These are phyloP conservation scores for Ifrita kowaldi DNA, from an alignment of 2,113 vertebrate species.

Conservation along the genomic window DNA sequence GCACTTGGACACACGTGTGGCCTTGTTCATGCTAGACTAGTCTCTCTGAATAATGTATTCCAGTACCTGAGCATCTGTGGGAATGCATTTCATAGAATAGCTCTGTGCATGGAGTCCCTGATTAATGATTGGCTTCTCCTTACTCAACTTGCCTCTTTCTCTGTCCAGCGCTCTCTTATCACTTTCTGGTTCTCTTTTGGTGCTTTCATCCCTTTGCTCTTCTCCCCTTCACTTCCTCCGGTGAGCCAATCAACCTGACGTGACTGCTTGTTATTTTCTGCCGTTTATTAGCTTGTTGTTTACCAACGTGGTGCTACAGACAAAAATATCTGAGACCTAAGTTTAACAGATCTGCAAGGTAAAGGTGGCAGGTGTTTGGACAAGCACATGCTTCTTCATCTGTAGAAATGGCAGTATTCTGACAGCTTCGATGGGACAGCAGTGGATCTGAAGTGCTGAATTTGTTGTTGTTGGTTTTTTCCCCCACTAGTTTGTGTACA, in stretches of 20 bases:
- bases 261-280: constrained; percentile 26
- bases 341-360: constrained; percentile 50
- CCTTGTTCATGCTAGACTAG: neutral
- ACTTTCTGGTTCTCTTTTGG: constrained; percentile 20
- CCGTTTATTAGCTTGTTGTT: constrained; percentile 59
- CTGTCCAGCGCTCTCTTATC: neutral
- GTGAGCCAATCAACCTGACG: constrained; percentile 23
- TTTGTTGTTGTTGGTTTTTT: neutral
- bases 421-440: neutral
- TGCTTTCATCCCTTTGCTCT: constrained; percentile 28
- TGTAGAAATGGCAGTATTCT: constrained; percentile 19
- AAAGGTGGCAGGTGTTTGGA: constrained; percentile 33
- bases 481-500: neutral
- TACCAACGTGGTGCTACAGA: constrained; percentile 47
- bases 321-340: constrained; percentile 43
- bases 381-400: constrained; percentile 27
- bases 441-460: neutral
- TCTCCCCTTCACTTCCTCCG: neutral
- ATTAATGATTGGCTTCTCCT: neutral
- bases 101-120: neutral
- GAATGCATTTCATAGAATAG: neutral
- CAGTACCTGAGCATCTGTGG: constrained; percentile 18
- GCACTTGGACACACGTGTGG: neutral
- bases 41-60: neutral
- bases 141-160: neutral